Conservation (phyloP, 2,797 vertebrate species). For the Luscinia megarhynchos region DNA sequence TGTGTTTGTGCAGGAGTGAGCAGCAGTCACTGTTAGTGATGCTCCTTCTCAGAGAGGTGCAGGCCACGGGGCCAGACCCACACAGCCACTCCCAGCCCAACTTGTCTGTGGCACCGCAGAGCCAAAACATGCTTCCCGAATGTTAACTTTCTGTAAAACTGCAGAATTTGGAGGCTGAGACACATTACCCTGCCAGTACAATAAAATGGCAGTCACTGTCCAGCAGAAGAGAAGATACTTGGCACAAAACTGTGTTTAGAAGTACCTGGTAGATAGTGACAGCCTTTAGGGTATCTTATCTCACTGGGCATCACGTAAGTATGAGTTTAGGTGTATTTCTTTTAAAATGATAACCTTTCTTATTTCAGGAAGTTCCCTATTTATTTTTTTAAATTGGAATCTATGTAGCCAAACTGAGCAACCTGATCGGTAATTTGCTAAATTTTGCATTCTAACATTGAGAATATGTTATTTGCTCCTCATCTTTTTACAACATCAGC, state of each 20-base stretch:
- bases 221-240: background rate
- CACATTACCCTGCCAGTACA: background rate
- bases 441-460: background rate
- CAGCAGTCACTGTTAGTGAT: background rate
- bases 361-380: accelerated
- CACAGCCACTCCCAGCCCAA: background rate
- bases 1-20: background rate
- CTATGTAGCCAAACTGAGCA: background rate
- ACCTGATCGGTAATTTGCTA: background rate
- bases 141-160: background rate
- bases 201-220: background rate
- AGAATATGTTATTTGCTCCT: background rate
- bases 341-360: background rate
- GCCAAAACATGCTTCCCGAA: background rate
- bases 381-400: background rate
- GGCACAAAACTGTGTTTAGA: background rate
- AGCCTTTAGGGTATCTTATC: background rate
- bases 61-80: background rate
- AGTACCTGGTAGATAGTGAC: background rate
- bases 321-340: background rate
- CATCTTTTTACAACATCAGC: background rate
- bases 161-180: background rate
- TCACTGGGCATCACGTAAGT: background rate
- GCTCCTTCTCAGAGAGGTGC: background rate
- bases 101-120: background rate